Percentiles rank a stretch among this genome's conserved stretches.
Evolutionary conservation across 1,140 invertebrate species (phyloP).

Genomic region (Drosophila ananassae): DNA sequence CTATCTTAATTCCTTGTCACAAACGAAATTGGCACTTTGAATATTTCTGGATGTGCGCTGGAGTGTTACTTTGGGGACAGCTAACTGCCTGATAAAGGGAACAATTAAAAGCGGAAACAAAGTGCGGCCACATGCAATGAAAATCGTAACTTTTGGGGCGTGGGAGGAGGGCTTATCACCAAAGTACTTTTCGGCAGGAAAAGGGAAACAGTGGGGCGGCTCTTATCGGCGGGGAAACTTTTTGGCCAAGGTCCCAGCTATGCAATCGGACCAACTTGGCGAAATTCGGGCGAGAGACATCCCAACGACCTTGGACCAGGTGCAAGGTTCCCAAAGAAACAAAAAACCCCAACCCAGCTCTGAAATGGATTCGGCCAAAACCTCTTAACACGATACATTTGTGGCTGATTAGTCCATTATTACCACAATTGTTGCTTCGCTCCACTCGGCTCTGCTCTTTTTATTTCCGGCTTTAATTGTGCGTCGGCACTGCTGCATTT

Average conservation of each 20-base stretch:
- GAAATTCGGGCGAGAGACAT: constrained; percentile 9
- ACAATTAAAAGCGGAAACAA: constrained; percentile 66
- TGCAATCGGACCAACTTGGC: constrained; percentile 1
- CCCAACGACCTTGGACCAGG: constrained; percentile 58
- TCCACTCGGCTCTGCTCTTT: constrained; percentile 22
- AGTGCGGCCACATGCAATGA: constrained; percentile 28
- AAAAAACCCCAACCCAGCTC: background rate
- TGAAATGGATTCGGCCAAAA: constrained; percentile 12
- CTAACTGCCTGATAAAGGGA: constrained; percentile 62
- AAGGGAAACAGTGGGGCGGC: background rate
- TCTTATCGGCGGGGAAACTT: constrained; percentile 12
- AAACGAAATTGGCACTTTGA: constrained; percentile 69
- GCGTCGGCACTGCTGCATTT: constrained; percentile 44
- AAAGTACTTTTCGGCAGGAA: constrained; percentile 11
- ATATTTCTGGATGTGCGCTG: constrained; percentile 22
- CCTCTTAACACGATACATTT: constrained; percentile 16
- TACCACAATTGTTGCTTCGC: constrained; percentile 33
- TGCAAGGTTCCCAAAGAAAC: constrained; percentile 31
- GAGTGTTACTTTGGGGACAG: constrained; percentile 56
- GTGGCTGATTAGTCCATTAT: constrained; percentile 41
- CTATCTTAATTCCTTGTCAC: constrained; percentile 80
- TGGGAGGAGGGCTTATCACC: constrained; percentile 33
- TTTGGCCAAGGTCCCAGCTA: constrained; percentile 13
- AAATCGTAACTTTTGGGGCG: constrained; percentile 25
- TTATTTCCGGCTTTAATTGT: constrained; percentile 59